These are phyloP conservation scores for Progne subis DNA, from an alignment of 2,113 vertebrate genomes.

Conservation along the genomic window DNA sequence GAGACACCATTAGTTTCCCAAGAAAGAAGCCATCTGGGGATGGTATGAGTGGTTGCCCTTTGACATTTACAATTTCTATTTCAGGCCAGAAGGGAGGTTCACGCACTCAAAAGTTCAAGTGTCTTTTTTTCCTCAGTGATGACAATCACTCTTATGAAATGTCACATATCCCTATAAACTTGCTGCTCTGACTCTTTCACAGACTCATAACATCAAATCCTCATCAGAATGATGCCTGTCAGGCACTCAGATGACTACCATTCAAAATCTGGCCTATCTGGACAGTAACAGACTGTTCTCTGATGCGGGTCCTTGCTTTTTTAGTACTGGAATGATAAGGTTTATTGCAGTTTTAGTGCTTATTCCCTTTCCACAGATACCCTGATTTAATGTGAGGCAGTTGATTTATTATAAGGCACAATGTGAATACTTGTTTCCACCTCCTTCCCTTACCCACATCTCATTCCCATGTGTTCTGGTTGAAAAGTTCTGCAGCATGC, in stretches of 20 bases:
- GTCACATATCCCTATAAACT: neutral
- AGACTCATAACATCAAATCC: neutral
- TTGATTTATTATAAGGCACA: constrained; percentile 34
- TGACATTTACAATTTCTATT: neutral
- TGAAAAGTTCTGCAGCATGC: neutral
- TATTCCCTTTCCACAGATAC: neutral
- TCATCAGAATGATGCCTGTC: neutral
- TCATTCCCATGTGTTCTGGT: neutral
- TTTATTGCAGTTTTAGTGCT: neutral
- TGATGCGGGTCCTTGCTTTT: neutral
- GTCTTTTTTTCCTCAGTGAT: neutral
- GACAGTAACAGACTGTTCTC: neutral
- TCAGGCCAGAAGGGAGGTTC: neutral
- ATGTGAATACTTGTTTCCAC: constrained; percentile 21
- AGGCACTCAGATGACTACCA: neutral
- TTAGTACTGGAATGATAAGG: neutral
- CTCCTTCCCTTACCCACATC: neutral
- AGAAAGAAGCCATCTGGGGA: neutral
- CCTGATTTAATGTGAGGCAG: neutral
- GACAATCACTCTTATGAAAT: neutral
- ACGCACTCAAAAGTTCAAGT: neutral
- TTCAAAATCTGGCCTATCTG: neutral
- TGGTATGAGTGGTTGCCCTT: neutral
- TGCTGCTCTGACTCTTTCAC: neutral
- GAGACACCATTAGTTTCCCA: neutral